Evolutionary conservation across 2,113 vertebrate genomes (phyloP).

Genomic region (Leucopsar rothschildi): DNA sequence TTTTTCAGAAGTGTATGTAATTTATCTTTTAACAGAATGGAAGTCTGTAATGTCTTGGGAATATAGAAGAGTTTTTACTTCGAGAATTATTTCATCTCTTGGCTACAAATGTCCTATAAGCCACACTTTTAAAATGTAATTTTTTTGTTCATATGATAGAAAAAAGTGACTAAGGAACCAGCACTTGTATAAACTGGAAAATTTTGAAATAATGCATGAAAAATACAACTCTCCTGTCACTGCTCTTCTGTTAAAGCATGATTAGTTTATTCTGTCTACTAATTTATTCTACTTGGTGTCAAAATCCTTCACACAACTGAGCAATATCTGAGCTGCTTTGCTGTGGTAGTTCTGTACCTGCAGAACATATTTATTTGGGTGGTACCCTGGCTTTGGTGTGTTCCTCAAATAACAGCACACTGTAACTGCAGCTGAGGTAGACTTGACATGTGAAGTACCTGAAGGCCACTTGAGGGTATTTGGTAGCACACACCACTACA

Average conservation of each 20-base stretch:
- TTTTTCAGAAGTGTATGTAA: not conserved
- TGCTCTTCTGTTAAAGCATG: not conserved
- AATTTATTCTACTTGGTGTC: not conserved
- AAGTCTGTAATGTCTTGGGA: not conserved
- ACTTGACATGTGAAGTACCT: not conserved
- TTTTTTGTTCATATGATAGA: not conserved
- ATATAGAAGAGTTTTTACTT: not conserved
- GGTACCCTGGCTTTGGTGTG: not conserved
- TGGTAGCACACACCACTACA: not conserved
- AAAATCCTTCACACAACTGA: not conserved
- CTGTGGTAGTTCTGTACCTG: not conserved
- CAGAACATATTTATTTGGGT: not conserved
- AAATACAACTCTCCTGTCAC: not conserved
- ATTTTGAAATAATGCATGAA: not conserved
- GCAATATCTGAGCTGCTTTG: not conserved
- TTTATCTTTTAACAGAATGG: not conserved
- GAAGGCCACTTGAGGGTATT: not conserved
- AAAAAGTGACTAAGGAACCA: not conserved
- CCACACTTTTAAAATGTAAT: not conserved
- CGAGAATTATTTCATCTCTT: not conserved
- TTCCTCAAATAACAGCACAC: not conserved
- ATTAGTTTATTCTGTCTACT: not conserved
- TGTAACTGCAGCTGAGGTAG: not conserved
- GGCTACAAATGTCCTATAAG: not conserved
- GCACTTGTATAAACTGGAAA: not conserved